Conservation (phyloP, 2,113 vertebrate genomes). For the Aepyceros melampus region DNA sequence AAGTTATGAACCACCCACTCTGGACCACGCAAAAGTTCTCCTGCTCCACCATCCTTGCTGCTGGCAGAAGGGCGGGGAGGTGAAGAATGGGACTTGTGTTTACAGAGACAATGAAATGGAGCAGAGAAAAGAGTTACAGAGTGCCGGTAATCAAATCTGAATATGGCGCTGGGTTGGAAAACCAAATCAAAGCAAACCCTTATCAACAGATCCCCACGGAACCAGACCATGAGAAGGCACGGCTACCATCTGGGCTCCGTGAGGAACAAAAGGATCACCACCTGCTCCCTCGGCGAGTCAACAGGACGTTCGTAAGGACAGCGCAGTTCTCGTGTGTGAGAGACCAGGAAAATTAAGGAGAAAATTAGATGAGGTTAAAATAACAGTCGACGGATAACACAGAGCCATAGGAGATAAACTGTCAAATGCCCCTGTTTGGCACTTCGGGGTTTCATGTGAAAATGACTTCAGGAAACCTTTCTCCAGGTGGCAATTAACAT, state of each 20-base stretch:
- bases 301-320: not conserved
- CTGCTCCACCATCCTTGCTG: not conserved
- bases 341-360: slow-evolving; percentile 20
- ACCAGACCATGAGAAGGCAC: slow-evolving; percentile 11
- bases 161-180: slow-evolving; percentile 7
- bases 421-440: not conserved
- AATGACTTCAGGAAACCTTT: slow-evolving; percentile 47
- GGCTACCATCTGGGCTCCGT: slow-evolving; percentile 53
- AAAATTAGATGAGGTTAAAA: slow-evolving; percentile 61
- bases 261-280: slow-evolving; percentile 41
- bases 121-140: not conserved
- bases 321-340: not conserved
- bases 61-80: not conserved
- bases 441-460: slow-evolving; percentile 5
- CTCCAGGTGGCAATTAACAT: slow-evolving; percentile 51
- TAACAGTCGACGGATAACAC: not conserved
- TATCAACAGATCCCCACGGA: slow-evolving; percentile 54
- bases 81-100: not conserved
- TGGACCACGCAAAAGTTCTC: not conserved
- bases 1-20: not conserved
- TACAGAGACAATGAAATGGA: not conserved
- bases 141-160: slow-evolving; percentile 28
- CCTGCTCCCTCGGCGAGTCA: slow-evolving; percentile 34
- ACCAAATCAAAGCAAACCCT: slow-evolving; percentile 66
- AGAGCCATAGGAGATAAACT: not conserved